A percentile compares a stretch with the other conserved stretches of the same genome.
Conservation (phyloP, 2,113 vertebrate genomes). For the Neoarius graeffei region DNA sequence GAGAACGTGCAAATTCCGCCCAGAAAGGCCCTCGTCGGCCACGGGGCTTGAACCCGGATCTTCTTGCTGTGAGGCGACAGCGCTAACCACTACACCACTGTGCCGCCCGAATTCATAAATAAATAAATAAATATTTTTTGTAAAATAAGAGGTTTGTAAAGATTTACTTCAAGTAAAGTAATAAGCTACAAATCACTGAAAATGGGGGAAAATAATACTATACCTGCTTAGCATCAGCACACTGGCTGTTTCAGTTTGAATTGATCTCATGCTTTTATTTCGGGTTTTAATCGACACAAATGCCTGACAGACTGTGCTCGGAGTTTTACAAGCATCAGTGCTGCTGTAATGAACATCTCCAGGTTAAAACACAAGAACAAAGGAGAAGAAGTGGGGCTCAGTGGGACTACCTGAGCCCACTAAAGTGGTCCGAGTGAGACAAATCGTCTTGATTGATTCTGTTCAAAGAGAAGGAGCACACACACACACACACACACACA, state of each 20-base stretch:
- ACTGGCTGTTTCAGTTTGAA: neutral
- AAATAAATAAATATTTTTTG: too few species aligned
- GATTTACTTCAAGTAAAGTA: neutral
- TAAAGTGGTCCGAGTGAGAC: neutral
- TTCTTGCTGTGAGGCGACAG: too few species aligned
- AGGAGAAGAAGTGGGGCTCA: neutral
- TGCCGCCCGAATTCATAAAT: too few species aligned
- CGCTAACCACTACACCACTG: too few species aligned
- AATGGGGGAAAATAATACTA: neutral
- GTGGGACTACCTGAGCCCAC: neutral
- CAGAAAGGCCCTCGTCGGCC: too few species aligned
- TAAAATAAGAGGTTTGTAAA: neutral
- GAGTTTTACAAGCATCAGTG: neutral
- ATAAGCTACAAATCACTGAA: neutral
- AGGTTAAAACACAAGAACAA: neutral
- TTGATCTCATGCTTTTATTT: neutral
- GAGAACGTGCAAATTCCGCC: too few species aligned
- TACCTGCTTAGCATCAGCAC: neutral
- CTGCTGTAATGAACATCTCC: neutral
- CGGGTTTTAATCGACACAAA: neutral
- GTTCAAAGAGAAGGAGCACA: neutral
- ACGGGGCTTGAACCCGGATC: too few species aligned
- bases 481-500: neutral
- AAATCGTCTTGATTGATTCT: constrained; percentile 8
- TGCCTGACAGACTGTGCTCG: neutral